Base-by-base conservation (phyloP, 2,888 invertebrate species). In the Parasteatoda lunata region DNA sequence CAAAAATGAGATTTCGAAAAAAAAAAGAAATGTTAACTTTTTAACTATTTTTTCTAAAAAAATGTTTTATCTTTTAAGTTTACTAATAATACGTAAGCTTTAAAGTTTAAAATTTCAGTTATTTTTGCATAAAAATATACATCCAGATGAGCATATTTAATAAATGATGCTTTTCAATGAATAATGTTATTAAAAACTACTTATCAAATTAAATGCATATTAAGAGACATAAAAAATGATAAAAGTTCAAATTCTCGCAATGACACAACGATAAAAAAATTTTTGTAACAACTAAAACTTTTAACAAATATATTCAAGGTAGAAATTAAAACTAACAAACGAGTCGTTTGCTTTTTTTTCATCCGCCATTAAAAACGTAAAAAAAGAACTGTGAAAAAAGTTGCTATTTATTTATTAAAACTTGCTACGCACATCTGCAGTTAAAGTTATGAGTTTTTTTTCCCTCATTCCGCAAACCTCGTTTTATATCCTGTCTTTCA, bases 401-500 rank as follows among this genome's bases (percentile, higher is more conserved):
- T 54, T 68, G 72, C 68, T 68, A 68, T 86, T 86, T 86, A 79
- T 86, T 86, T 86, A 86, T 79, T 86, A 86, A 86, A 80, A 80
- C 72, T 65, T 80, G 80, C 76, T 80, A 77, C 80, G 72, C 73
- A 72, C 69, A 68, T 77, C 77, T 69, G 68, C 77, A 54, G 69
- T 45, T 68, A 69, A 54, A 52, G 30, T 6, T 15, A 65, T 9
- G 9, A 59, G 11, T 59, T 59, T 59, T 49, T 49, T 71, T 15
- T 52, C n/a, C 52, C 15, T 65, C 49, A 66, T 70, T 77, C 77
- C 49, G 54, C 66, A 68, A 71, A 64, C 66, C 73, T 77, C 54
- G 30, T 86, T 80, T 80, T 86, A 80, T 86, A 76, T 86, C 80
- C 85, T 80, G 85, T 80, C 85, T 86, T 80, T 80, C 80, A 86